Evolutionary conservation across 2,888 invertebrate genomes (phyloP), one percentile per base, ranked within the genome.

Genomic region (Deilephila porcellus): DNA sequence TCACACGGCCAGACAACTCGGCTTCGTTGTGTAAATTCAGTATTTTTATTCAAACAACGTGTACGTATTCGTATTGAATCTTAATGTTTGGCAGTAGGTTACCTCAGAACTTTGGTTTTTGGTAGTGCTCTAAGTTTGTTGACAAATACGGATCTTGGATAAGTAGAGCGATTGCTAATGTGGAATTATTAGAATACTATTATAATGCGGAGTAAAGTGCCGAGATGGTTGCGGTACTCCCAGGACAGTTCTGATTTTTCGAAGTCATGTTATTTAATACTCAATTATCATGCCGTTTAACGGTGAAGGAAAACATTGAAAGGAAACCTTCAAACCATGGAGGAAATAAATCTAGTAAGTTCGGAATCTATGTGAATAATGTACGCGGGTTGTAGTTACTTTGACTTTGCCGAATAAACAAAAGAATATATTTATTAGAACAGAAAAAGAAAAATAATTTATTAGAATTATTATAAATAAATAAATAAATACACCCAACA

Each of bases 111-210:
- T 11, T n/a, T 45, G 20, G 45, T 64, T 64, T 63, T 64, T n/a
- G 62, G 62, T 32, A 62, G 32, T 32, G 19, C 45, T 64, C 64
- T 37, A 11, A 64, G 20, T 34, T 63, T 64, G 37, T 64, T 64
- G n/a, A 63, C 63, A 64, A 64, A 64, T 14, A 64, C 64, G 64
- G 64, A 64, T 64, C 20, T 45, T 7, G n/a, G 19, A 19, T 62
- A 37, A 37, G 63, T 29, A 64, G 63, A n/a, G 8, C n/a, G 25
- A 64, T 64, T 64, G 20, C 20, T 37, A 45, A 63, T n/a, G 34
- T 2, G 7, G n/a, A 63, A 45, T 45, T 11, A 45, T 45, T 45
- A 45, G 45, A 45, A 45, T 45, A 45, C 3, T 11, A 14, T 45
- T 45, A 45, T 45, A 45, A 45, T 45, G 45, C 45, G 1, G 45